Evolutionary conservation across 2,888 invertebrate genomes (phyloP).

Genomic region (Dendrolimus pini): DNA sequence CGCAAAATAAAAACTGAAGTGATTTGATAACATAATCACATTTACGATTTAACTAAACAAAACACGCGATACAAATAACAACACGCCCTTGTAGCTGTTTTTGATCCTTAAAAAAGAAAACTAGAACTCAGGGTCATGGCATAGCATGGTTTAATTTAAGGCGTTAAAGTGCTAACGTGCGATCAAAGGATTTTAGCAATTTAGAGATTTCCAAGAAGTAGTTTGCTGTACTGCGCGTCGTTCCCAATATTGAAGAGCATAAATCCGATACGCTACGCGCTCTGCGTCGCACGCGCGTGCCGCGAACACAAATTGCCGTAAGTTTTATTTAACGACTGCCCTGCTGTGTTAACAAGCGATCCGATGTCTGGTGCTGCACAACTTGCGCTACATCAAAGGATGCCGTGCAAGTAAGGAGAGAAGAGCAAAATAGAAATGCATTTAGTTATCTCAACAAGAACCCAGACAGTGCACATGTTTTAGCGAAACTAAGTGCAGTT

Average conservation of each 20-base stretch:
- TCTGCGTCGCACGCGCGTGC: constrained; percentile 46
- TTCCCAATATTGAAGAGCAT: constrained; percentile 39
- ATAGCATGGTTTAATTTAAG: not conserved
- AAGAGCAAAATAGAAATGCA: constrained; percentile 11
- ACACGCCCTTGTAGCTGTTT: no score
- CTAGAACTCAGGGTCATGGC: constrained; percentile 12
- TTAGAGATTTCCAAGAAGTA: constrained; percentile 46
- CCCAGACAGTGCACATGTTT: not conserved
- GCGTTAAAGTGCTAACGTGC: constrained; percentile 5
- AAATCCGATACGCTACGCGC: constrained; percentile 39
- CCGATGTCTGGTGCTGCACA: constrained; percentile 39
- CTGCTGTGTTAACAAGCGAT: constrained; percentile 36
- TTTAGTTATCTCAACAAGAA: not conserved
- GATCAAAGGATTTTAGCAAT: constrained; percentile 32
- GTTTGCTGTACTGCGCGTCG: constrained; percentile 23
- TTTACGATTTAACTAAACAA: no score
- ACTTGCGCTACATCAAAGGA: constrained; percentile 37
- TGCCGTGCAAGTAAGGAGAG: constrained; percentile 36
- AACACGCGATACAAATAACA: constrained; percentile 11
- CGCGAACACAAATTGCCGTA: constrained; percentile 54
- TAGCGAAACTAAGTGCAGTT: no score
- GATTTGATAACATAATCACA: no score
- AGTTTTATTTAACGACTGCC: constrained; percentile 37
- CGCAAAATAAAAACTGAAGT: no score
- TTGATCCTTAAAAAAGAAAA: not conserved